These are phyloP conservation scores for Caerostris darwini DNA, from an alignment of 1,140 invertebrate genomes.

Conservation along the genomic window DNA sequence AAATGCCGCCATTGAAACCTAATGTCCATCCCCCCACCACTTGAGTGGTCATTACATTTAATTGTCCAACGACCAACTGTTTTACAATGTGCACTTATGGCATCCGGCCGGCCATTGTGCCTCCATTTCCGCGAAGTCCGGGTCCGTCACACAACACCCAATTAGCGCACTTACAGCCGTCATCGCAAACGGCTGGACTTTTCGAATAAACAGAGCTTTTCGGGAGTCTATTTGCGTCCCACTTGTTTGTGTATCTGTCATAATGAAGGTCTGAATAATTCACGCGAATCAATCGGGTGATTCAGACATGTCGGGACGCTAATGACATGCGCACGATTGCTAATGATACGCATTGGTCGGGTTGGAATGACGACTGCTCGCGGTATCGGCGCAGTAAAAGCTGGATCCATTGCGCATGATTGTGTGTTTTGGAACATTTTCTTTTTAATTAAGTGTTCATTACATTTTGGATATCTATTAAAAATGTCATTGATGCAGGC, in stretches of 20 bases:
- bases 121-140: not conserved
- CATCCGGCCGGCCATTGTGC: conserved; percentile 13
- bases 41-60: not conserved
- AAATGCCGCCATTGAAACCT: not conserved
- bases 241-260: not conserved
- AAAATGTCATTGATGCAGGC: too few relatives aligned
- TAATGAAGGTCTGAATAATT: conserved; percentile 45
- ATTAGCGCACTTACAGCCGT: conserved; percentile 16
- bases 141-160: conserved; percentile 54
- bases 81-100: not conserved
- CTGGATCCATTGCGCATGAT: not conserved
- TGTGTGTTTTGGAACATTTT: not conserved
- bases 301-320: not conserved
- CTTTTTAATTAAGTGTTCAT: too few relatives aligned
- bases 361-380: not conserved
- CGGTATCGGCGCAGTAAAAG: not conserved
- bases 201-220: not conserved
- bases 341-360: not conserved
- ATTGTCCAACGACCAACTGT: conserved; percentile 13
- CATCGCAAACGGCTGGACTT: not conserved
- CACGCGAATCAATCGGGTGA: conserved; percentile 52
- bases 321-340: not conserved
- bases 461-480: too few relatives aligned
- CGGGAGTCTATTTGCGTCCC: not conserved
- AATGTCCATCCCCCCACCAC: not conserved